Conservation (phyloP, 1,140 invertebrate species). For the Lethrus apterus region DNA sequence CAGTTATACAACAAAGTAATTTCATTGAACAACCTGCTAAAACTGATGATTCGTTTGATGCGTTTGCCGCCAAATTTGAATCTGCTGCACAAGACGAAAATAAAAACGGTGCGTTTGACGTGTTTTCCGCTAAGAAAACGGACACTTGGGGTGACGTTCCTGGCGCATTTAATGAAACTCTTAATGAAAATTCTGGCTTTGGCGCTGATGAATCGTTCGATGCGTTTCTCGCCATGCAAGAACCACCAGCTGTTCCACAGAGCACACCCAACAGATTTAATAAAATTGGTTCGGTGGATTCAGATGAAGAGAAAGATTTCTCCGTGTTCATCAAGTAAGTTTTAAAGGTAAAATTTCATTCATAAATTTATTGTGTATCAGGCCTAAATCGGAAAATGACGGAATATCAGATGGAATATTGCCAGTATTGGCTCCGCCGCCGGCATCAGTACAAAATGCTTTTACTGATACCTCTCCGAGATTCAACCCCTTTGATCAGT, state of each 20-base stretch:
- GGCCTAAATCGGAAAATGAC: slow-evolving; percentile 49
- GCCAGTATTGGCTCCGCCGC: slow-evolving; percentile 65
- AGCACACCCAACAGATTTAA: slow-evolving; percentile 48
- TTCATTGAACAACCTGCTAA: too few relatives aligned
- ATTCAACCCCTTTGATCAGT: slow-evolving; percentile 73
- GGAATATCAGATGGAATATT: slow-evolving; percentile 44
- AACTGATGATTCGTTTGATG: slow-evolving; percentile 63
- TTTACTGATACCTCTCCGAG: slow-evolving; percentile 46
- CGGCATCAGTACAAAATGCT: slow-evolving; percentile 46
- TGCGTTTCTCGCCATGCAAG: slow-evolving; percentile 72
- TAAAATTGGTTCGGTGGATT: slow-evolving; percentile 64
- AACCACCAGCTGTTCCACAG: slow-evolving; percentile 56
- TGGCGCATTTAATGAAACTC: slow-evolving; percentile 17
- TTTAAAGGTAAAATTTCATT: not conserved
- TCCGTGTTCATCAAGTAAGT: slow-evolving; percentile 69
- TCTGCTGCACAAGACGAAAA: slow-evolving; percentile 51
- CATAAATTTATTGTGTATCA: slow-evolving; percentile 29
- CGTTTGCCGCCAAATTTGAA: slow-evolving; percentile 81
- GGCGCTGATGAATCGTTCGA: slow-evolving; percentile 65
- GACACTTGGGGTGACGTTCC: slow-evolving; percentile 42
- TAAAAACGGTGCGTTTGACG: slow-evolving; percentile 40
- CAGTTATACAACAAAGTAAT: not conserved
- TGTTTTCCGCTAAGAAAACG: slow-evolving; percentile 40
- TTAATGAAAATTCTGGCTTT: slow-evolving; percentile 29
- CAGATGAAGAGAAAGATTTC: slow-evolving; percentile 68